These are phyloP conservation scores for Mormoops blainvillei DNA, from an alignment of 2,113 vertebrate genomes.

Conservation along the genomic window DNA sequence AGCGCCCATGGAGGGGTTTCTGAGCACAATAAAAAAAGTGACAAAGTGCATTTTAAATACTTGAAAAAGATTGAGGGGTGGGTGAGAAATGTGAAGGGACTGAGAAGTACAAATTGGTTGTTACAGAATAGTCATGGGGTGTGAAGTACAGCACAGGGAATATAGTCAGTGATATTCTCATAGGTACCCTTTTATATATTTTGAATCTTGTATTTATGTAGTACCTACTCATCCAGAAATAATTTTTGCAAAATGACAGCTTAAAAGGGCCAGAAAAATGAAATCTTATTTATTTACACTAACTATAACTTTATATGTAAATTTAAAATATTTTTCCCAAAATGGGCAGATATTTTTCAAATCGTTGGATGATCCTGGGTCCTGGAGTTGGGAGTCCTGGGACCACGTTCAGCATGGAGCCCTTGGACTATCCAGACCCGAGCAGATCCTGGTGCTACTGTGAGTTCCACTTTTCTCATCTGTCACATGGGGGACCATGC, in stretches of 20 bases:
- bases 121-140: not conserved
- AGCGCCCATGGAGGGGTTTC: not conserved
- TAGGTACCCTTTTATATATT: not conserved
- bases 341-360: not conserved
- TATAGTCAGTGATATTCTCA: not conserved
- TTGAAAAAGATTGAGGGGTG: not conserved
- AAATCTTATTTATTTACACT: not conserved
- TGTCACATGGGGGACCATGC: not conserved
- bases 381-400: rapidly evolving
- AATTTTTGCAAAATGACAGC: not conserved
- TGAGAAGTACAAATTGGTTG: not conserved
- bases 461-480: not conserved
- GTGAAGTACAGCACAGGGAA: not conserved
- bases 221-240: not conserved
- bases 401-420: rapidly evolving
- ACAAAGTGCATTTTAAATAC: not conserved
- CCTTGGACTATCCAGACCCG: not conserved
- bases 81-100: not conserved
- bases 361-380: not conserved
- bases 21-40: not conserved
- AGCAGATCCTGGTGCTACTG: not conserved
- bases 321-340: not conserved
- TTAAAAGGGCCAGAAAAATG: not conserved
- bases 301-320: not conserved
- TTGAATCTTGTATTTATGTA: not conserved